Evolutionary conservation across 2,888 invertebrate genomes (phyloP), one percentile per base, ranked within the genome.

Genomic region (Augochlorella aurata): DNA sequence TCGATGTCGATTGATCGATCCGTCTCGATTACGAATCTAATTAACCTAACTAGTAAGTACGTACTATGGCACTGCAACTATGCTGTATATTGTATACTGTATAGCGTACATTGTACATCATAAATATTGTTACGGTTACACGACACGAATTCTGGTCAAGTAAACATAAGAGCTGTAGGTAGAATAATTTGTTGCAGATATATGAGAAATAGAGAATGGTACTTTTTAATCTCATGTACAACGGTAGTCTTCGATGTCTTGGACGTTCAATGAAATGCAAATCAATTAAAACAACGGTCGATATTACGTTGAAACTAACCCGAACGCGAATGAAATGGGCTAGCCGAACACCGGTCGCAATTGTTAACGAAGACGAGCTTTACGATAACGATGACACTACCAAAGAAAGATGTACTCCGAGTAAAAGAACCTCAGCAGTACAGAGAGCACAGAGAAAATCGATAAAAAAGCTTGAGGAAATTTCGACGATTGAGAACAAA

Each of bases 341-440:
- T 81, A 94, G 95, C 88, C 94, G 96, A 76, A 93, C 90, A 77
- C 95, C 95, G 38, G 91, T 92, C 45, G 94, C 94, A 88, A 94
- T 95, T 63, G 88, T 95, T 49, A 93, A 95, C 73, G 94, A 95
- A 21, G 94, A 95, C 82, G 94, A 94, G 83, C 80, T 91, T 65
- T 89, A 88, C 21, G 89, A 90, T 7, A 71, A 71, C 9, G 74
- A 85, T 0, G 85, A 90, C 71, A 54, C 68, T 18, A 68, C 45
- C 12, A 3, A 7, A 9, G 0, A 29, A 24, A n/a, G 3, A 0
- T 2, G 9, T 8, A 0, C 1, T n/a, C 0, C 0, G 29, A 16
- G 3, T 7, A 38, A 0, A 7, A 24, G 7, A 14, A 16, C 7
- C 38, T 14, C 52, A 2, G 4, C 52, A 0, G 10, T n/a, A 3